phyloP scores from a whole-genome alignment of 2,888 invertebrate species.

The Eupithecia subfuscata region DNA sequence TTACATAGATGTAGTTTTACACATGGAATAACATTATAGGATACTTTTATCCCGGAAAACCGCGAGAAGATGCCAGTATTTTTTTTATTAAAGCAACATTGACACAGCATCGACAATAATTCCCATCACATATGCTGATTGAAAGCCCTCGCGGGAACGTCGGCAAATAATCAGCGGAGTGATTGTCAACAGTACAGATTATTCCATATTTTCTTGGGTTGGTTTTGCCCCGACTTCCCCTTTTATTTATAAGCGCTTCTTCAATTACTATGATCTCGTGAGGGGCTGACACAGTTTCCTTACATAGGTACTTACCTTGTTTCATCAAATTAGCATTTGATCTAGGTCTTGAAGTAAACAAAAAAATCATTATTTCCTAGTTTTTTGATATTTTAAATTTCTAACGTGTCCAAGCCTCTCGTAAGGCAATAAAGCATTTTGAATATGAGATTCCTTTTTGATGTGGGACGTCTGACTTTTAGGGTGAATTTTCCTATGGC shows the following conservation, averaged over 20 bases:
- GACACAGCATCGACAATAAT: constrained; percentile 17
- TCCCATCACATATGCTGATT: constrained; percentile 54
- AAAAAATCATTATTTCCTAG: neutral
- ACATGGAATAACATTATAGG: neutral
- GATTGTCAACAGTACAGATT: constrained; percentile 73
- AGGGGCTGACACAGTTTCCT: neutral
- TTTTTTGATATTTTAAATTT: neutral
- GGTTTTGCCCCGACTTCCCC: constrained; percentile 25
- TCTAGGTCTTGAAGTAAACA: neutral
- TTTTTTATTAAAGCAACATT: constrained; percentile 15
- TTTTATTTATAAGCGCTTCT: constrained; percentile 5
- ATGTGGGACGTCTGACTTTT: neutral
- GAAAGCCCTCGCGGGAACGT: constrained; percentile 63
- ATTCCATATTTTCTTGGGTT: constrained; percentile 35
- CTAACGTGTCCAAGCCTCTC: neutral
- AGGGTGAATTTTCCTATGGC: neutral
- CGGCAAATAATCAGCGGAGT: constrained; percentile 78
- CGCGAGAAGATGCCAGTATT: neutral
- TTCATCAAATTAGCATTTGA: neutral
- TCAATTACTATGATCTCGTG: neutral
- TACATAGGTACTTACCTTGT: neutral
- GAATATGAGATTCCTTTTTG: neutral
- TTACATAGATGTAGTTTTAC: neutral
- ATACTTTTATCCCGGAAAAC: neutral
- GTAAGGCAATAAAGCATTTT: neutral